A percentile compares a stretch with the other conserved stretches of the same genome.
phyloP scores from a whole-genome alignment of 2,888 invertebrate species.

The Scrobipalpa costella region DNA sequence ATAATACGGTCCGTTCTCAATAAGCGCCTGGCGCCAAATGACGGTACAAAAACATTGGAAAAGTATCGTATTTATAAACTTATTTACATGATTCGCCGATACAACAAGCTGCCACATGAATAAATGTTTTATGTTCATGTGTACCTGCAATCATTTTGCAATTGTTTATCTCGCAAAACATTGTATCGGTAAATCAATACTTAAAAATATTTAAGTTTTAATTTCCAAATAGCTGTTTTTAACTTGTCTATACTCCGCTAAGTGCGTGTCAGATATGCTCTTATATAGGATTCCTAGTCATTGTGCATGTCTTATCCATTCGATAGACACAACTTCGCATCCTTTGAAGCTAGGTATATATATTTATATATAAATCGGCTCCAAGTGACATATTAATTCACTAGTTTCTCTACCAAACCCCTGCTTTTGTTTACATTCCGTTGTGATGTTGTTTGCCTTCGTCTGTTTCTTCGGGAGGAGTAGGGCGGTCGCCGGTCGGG shows the following conservation, averaged over 20 bases:
- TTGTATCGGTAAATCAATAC: neutral
- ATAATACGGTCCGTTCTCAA: conserved; percentile 2
- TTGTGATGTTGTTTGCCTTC: conserved; percentile 11
- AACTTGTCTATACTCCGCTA: no score
- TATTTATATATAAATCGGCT: no score
- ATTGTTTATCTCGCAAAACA: no score
- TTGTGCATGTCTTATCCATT: no score
- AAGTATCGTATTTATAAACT: conserved; percentile 17
- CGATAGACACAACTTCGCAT: no score
- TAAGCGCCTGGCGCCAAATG: conserved; percentile 20
- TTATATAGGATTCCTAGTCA: no score
- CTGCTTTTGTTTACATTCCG: conserved; percentile 6
- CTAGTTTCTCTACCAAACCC: neutral
- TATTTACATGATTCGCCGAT: conserved; percentile 17
- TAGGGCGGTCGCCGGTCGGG: conserved; percentile 42
- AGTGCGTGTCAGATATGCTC: no score
- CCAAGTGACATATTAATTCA: no score
- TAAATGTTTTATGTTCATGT: neutral
- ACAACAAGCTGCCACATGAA: neutral
- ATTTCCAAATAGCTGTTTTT: no score
- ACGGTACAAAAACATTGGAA: neutral
- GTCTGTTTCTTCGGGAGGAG: conserved; percentile 40
- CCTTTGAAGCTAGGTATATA: no score
- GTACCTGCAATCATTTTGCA: neutral
- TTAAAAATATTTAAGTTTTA: no score